These are phyloP conservation scores for Thysanoteuthis rhombus DNA, from an alignment of 2,888 invertebrate genomes.

Conservation along the genomic window DNA sequence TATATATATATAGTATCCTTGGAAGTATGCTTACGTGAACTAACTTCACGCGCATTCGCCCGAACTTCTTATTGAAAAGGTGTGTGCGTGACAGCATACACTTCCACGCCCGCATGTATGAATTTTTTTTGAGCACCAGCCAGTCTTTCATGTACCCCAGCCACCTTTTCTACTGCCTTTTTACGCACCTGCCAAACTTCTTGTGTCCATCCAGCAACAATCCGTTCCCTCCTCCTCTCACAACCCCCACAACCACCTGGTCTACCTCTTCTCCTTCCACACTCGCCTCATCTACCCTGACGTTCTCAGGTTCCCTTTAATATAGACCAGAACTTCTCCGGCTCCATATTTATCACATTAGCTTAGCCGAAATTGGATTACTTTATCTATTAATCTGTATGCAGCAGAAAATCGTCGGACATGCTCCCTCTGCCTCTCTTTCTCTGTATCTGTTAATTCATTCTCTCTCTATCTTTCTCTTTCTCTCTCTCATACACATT, in stretches of 20 bases:
- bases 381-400: neutral
- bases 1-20: neutral
- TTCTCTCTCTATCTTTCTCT: neutral
- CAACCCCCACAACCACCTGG: neutral
- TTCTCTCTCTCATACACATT: neutral
- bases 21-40: neutral
- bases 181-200: neutral
- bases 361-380: neutral
- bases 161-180: neutral
- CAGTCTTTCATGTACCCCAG: neutral
- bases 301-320: neutral
- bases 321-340: neutral
- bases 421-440: neutral
- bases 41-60: too few relatives aligned
- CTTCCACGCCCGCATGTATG: too few relatives aligned
- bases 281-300: neutral
- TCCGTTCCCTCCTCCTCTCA: neutral
- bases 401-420: too few relatives aligned
- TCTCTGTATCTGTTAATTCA: neutral
- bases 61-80: too few relatives aligned
- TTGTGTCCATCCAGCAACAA: neutral
- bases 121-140: neutral
- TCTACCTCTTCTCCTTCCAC: neutral
- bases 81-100: too few relatives aligned
- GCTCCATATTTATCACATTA: constrained; percentile 12